Conservation (phyloP, 2,113 vertebrate species). For the Xenotilapia longispinis region DNA sequence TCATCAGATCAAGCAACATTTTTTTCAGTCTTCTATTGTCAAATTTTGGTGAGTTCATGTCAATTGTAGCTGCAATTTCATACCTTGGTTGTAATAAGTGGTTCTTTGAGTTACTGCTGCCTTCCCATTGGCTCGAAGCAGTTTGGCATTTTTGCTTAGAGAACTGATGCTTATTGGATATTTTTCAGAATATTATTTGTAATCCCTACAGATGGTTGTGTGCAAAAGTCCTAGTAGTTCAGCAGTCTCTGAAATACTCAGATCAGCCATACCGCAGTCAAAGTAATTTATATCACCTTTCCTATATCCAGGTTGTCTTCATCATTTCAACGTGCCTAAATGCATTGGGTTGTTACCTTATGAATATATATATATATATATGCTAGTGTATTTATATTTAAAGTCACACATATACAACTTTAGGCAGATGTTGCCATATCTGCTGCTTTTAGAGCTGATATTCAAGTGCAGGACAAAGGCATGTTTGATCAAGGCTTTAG, state of each 20-base stretch:
- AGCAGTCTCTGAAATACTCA: not conserved
- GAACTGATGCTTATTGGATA: not conserved
- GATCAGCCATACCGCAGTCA: not conserved
- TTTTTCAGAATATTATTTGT: not conserved
- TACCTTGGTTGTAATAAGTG: not conserved
- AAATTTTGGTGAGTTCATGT: not conserved
- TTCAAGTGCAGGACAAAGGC: not conserved
- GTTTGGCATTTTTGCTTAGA: not conserved
- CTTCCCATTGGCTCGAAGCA: not conserved
- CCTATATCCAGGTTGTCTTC: not conserved
- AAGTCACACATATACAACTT: not conserved
- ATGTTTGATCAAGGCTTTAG: constrained; percentile 28
- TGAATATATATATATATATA: not conserved
- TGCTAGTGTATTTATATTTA: not conserved
- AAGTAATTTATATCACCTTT: not conserved
- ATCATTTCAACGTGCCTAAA: not conserved
- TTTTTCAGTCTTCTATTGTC: not conserved
- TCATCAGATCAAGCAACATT: not conserved
- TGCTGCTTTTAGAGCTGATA: not conserved
- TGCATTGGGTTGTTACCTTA: not conserved
- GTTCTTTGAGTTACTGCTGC: not conserved
- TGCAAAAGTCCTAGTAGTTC: not conserved
- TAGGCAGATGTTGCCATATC: not conserved
- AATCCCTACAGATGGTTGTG: not conserved
- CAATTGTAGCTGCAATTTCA: not conserved